These are phyloP conservation scores for Schizopygopsis pylzovi DNA, from an alignment of 2,797 vertebrate species.

Conservation along the genomic window DNA sequence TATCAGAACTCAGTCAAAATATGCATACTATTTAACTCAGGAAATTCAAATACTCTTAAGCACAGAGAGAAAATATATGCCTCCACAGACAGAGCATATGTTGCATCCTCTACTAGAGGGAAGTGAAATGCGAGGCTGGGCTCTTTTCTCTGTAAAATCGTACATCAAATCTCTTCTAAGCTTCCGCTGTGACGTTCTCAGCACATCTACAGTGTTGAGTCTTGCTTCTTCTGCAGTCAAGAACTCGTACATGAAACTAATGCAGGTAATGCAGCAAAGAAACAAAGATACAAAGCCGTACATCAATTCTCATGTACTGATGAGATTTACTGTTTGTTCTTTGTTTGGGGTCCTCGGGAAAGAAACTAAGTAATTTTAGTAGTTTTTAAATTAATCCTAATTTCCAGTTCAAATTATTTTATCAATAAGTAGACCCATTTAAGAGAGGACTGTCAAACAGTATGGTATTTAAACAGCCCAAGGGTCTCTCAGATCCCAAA, in stretches of 20 bases:
- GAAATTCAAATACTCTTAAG: conserved; percentile 1
- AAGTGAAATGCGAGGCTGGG: conserved; percentile 55
- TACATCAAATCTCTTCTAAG: conserved; percentile 51
- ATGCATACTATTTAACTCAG: conserved; percentile 18
- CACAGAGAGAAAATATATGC: neutral
- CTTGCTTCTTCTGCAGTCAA: conserved; percentile 15
- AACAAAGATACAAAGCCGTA: neutral
- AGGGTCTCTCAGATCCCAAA: too few relatives aligned
- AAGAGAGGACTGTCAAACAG: neutral
- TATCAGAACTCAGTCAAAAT: neutral
- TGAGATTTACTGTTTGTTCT: neutral
- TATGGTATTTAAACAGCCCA: neutral
- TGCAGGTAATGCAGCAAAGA: neutral
- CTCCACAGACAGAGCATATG: conserved; percentile 42
- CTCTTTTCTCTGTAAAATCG: conserved; percentile 48
- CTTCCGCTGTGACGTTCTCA: conserved; percentile 57
- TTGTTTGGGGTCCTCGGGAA: neutral
- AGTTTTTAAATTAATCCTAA: neutral
- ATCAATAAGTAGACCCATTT: neutral
- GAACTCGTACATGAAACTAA: neutral
- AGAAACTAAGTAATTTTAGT: neutral
- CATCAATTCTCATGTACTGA: neutral
- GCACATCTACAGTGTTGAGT: neutral
- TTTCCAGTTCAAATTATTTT: neutral
- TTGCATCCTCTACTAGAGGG: conserved; percentile 47